Evolutionary conservation across 2,797 vertebrate genomes (phyloP), one percentile per base, ranked within the genome.

Genomic region (Vespertilio murinus): DNA sequence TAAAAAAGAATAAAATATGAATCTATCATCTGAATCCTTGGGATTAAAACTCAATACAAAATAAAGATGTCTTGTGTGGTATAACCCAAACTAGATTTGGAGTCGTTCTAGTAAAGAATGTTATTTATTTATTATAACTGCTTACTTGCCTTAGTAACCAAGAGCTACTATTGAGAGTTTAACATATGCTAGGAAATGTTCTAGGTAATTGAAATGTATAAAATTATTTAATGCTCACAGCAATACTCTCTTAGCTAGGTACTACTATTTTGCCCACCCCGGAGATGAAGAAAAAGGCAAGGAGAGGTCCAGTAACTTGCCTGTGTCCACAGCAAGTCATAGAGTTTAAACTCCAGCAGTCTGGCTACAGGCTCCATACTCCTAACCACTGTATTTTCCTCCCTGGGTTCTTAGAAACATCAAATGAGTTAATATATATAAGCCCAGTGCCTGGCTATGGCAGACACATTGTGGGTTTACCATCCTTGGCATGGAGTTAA

Each of bases 1-100:
- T 94, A 56, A 86, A 38, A 88, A 74, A 28, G 78, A 83, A 30
- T 22, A 25, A 75, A 94, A 73, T 87, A 61, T 84, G 65, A 23
- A 14, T 70, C 71, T 61, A 70, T 74, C 23, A 75, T 54, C 35
- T 75, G 12, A 5, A 75, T 28, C 80, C 45, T 67, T 13, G 70
- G 40, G 30, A 11, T 25, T 65, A 92, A 95, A 77, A 18, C 1
- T 75, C 11, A 47, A 22, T 23, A 82, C 35, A 47, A 85, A 79
- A 80, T 83, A 80, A 74, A 91, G 80, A 70, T 73, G 42, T 42
- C 33, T 38, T 67, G 2, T 40, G 40, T 38, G 42, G 45, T 11
- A 7, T 28, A 79, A 40, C 4, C 33, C 45, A 42, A 75, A 73
- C 52, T 12, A 80, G 22, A 79, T 78, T n/a, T 42, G 38, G 30